A percentile compares a stretch with the other conserved stretches of the same genome.
phyloP scores from a whole-genome alignment of 2,888 invertebrate species.

The Rhorus exstirpatorius region DNA sequence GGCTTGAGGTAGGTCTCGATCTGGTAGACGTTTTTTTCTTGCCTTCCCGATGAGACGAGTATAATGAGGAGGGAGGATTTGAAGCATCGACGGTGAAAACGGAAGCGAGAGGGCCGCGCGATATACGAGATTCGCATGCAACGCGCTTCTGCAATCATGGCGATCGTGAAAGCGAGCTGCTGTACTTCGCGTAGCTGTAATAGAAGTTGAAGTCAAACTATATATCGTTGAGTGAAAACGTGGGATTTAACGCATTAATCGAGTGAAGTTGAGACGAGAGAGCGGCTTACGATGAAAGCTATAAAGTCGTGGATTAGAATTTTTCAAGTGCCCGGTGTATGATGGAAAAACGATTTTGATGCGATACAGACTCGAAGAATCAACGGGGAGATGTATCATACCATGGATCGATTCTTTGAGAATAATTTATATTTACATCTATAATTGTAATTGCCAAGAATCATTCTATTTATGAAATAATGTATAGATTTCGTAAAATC shows the following conservation, averaged over 20 bases:
- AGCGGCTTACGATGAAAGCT: too few relatives aligned
- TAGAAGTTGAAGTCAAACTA: conserved; percentile 54
- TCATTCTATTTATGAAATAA: too few relatives aligned
- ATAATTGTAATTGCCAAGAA: too few relatives aligned
- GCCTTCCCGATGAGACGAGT: neutral
- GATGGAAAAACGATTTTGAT: too few relatives aligned
- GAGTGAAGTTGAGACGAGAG: conserved; percentile 12
- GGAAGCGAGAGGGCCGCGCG: conserved; percentile 57
- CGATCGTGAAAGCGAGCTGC: conserved; percentile 60
- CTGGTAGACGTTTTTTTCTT: conserved; percentile 53
- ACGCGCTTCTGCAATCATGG: conserved; percentile 33
- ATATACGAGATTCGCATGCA: conserved; percentile 45
- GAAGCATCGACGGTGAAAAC: conserved; percentile 64
- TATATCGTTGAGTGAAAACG: conserved; percentile 28
- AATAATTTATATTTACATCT: too few relatives aligned
- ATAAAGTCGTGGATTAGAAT: too few relatives aligned
- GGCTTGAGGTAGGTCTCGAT: conserved; percentile 62
- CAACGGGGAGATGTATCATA: too few relatives aligned
- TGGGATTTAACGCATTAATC: conserved; percentile 11
- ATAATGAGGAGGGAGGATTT: conserved; percentile 18
- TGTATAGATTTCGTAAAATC: too few relatives aligned
- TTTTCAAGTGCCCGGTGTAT: too few relatives aligned
- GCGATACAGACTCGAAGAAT: too few relatives aligned
- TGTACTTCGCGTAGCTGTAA: conserved; percentile 21
- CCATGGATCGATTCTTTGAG: too few relatives aligned